A percentile compares a stretch with the other conserved stretches of the same genome.
These are phyloP conservation scores for Lasioglossum figueresi DNA, from an alignment of 2,888 invertebrate genomes.

Conservation along the genomic window DNA sequence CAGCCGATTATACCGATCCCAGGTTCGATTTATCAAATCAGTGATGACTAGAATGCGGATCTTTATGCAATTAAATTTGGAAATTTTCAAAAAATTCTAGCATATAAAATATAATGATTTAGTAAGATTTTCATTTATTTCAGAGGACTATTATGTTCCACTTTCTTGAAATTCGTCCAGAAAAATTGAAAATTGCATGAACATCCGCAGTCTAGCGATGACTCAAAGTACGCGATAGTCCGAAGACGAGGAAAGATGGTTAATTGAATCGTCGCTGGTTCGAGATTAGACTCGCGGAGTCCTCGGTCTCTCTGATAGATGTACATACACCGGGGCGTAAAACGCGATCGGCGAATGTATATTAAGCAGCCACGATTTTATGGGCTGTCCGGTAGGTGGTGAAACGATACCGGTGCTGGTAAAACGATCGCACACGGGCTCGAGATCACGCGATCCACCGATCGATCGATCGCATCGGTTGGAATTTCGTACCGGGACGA, in stretches of 20 bases:
- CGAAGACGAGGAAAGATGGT: constrained; percentile 14
- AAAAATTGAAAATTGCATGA: too few relatives aligned
- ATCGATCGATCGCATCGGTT: background rate
- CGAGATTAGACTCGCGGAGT: constrained; percentile 45
- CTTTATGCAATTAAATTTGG: too few relatives aligned
- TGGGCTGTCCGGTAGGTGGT: constrained; percentile 36
- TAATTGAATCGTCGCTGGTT: constrained; percentile 52
- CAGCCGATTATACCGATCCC: too few relatives aligned
- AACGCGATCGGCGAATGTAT: constrained; percentile 17
- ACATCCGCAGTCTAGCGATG: background rate
- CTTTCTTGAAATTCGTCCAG: too few relatives aligned
- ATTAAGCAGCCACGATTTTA: constrained; percentile 37
- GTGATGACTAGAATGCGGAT: too few relatives aligned
- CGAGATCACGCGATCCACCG: background rate
- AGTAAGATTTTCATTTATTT: too few relatives aligned
- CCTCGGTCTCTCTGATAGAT: background rate
- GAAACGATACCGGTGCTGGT: constrained; percentile 25
- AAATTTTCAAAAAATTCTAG: too few relatives aligned
- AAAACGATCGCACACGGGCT: constrained; percentile 23
- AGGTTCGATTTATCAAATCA: too few relatives aligned
- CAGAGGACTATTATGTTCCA: too few relatives aligned
- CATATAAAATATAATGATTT: too few relatives aligned
- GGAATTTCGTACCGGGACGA: constrained; percentile 27
- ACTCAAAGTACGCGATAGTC: background rate
- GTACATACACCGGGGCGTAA: constrained; percentile 1